Evolutionary conservation across 2,113 vertebrate species (phyloP).

Genomic region (Hylia prasina): DNA sequence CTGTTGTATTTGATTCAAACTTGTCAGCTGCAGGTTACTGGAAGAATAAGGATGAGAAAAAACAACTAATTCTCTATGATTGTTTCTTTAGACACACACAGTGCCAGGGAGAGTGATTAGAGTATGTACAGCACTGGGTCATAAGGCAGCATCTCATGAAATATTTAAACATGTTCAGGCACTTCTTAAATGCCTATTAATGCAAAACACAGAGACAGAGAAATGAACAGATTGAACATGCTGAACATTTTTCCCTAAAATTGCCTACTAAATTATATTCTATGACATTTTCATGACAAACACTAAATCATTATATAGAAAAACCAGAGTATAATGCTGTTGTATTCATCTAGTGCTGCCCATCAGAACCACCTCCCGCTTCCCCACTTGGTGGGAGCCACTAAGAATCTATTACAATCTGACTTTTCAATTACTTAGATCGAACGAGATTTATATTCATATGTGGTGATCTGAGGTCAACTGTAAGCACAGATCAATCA

Average conservation of each 20-base stretch:
- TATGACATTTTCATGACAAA: neutral
- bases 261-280: neutral
- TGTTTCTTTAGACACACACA: neutral
- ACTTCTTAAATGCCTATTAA: neutral
- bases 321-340: neutral
- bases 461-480: neutral
- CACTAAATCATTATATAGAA: neutral
- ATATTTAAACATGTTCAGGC: neutral
- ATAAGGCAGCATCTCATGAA: neutral
- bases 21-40: neutral
- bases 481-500: neutral
- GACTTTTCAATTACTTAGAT: neutral
- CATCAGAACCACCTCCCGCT: accelerated
- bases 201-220: neutral
- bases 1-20: neutral
- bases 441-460: neutral
- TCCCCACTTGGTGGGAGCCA: neutral
- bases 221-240: neutral
- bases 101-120: accelerated
- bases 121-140: too few relatives aligned
- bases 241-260: neutral
- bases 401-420: neutral
- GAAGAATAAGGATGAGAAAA: neutral
- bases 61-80: neutral
- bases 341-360: neutral